A percentile compares a stretch with the other conserved stretches of the same genome.
Evolutionary conservation across 2,113 vertebrate genomes (phyloP).

Genomic region (Condylura cristata): DNA sequence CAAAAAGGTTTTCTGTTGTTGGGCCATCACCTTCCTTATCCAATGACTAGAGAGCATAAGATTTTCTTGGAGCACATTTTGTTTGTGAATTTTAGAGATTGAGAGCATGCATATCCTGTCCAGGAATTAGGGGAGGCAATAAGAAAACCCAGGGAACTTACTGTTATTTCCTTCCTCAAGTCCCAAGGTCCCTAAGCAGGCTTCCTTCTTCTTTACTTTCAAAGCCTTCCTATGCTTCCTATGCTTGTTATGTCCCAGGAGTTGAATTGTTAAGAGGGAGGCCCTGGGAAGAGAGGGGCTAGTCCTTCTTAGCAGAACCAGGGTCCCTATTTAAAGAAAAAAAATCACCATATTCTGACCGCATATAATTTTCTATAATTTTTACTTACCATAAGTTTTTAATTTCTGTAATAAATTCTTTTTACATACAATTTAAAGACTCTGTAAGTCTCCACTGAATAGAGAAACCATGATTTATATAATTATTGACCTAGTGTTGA

Average conservation of each 20-base stretch:
- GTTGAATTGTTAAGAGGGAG: neutral
- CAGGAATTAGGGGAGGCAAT: neutral
- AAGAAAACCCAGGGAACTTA: neutral
- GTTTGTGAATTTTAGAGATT: neutral
- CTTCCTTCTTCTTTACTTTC: neutral
- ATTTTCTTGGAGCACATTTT: neutral
- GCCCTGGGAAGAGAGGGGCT: neutral
- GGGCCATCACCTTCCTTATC: neutral
- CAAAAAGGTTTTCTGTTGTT: neutral
- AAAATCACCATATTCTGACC: neutral
- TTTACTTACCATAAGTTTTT: conserved; percentile 39
- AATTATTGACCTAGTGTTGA: conserved; percentile 41
- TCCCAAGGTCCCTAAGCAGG: neutral
- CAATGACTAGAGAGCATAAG: neutral
- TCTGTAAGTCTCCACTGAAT: conserved; percentile 12
- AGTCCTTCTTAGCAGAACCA: neutral
- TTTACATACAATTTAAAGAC: conserved; percentile 26
- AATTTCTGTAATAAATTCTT: conserved; percentile 37
- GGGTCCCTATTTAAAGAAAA: neutral
- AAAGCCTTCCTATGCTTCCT: too few species aligned
- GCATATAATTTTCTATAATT: neutral
- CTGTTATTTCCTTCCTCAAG: neutral
- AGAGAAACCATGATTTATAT: conserved; percentile 44
- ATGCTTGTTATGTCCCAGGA: neutral
- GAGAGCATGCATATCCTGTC: neutral